phyloP scores from a whole-genome alignment of 1,140 invertebrate species.

The Drosophila repletoides region DNA sequence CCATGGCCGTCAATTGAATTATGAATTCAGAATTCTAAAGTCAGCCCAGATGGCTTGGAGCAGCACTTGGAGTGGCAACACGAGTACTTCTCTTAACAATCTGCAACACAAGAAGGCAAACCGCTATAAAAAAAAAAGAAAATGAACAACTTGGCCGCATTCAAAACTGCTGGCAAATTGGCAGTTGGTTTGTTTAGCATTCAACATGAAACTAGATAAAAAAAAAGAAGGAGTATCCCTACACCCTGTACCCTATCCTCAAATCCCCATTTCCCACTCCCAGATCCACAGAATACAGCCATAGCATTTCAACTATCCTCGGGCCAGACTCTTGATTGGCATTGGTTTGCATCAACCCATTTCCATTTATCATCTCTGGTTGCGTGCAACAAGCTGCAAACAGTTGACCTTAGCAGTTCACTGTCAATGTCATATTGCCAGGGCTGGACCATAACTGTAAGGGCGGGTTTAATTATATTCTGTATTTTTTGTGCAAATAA shows the following conservation, averaged over 20 bases:
- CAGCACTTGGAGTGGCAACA: too few relatives aligned
- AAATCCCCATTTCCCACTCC: too few relatives aligned
- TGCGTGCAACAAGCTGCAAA: constrained; percentile 64
- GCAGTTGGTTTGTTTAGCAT: constrained; percentile 35
- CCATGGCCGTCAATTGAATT: constrained; percentile 15
- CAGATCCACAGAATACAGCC: too few relatives aligned
- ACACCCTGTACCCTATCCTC: too few relatives aligned
- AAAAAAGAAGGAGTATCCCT: too few relatives aligned
- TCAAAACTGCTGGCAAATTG: constrained; percentile 40
- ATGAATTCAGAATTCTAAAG: too few relatives aligned
- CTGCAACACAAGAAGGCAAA: constrained; percentile 3
- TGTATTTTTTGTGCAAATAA: too few relatives aligned
- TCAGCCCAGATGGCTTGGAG: too few relatives aligned
- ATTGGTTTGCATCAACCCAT: background rate
- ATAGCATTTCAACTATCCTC: background rate
- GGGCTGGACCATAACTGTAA: too few relatives aligned
- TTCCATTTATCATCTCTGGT: background rate
- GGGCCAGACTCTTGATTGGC: constrained; percentile 35
- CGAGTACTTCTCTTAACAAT: background rate
- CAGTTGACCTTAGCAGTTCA: constrained; percentile 50
- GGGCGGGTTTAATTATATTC: too few relatives aligned
- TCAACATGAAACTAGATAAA: constrained; percentile 10
- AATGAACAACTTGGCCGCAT: constrained; percentile 32
- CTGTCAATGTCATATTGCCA: constrained; percentile 51
- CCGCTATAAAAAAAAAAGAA: background rate